Base-by-base conservation (phyloP, 2,113 vertebrate species). In the Festucalex cinctus region DNA sequence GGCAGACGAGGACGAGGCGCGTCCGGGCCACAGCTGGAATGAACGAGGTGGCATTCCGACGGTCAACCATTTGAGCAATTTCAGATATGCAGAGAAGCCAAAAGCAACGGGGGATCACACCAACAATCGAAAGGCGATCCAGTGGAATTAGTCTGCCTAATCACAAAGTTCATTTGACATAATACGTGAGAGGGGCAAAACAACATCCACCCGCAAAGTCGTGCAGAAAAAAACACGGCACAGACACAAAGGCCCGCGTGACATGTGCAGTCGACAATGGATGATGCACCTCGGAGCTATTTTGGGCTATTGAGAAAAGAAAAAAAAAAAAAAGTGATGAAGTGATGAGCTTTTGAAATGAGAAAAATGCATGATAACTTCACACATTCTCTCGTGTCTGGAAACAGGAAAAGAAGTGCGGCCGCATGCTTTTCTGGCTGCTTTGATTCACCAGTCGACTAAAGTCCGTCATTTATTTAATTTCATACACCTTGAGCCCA, bases 61-160 rank as follows among this genome's bases (percentile, higher is more conserved):
- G 84, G 89, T 87, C 85, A 91, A 89, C 73, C 70, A 92, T 91
- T 83, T 83, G 68, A 91, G 86, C 76, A 81, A 93, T 91, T 88
- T 84, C 82, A 91, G 85, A 86, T 83, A 92, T 88, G 90, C 86
- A 24, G 75, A 74, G 78, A 64, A 70, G n/a, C 46, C 61, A 68
- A 88, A 87, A 89, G 84, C 80, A 61, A 78, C 1, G 39, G 88
- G 88, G 88, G 88, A 90, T 90, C 71, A 90, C 41, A 78, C 16
- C 63, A 82, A 92, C 90, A 92, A 92, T 91, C 56, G 78, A 68
- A 63, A 65, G 64, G 28, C 85, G 83, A 91, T 82, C 88, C 91
- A 16, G 16, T 70, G 71, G 85, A 85, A 86, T 90, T 88, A 86
- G 83, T 57, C 71, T 74, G 82, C 79, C 81, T 85, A 79, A 88